Base-by-base conservation (phyloP, 2,113 vertebrate species). In the Apeltes quadracus region DNA sequence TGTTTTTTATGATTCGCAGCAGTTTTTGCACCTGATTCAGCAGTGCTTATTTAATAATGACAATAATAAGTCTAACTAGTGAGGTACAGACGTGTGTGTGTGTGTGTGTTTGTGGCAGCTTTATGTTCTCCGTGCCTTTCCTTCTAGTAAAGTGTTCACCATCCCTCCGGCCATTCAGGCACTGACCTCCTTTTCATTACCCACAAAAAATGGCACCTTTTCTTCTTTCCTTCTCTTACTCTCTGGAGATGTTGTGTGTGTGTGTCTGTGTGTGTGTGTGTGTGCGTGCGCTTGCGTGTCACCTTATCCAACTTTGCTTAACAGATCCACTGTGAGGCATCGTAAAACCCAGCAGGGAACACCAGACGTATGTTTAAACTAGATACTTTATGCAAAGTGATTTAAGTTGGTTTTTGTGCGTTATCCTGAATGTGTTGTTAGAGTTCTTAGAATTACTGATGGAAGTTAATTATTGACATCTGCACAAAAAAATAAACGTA, bases 141-240 rank as follows among this genome's bases (percentile, higher is more conserved):
- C 78, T 84, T 58, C 70, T 66, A 78, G 74, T 63, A 39, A 20
- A 48, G 61, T 55, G 59, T 82, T 84, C 73, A 67, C 46, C 81
- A 56, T 74, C 5, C 34, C 69, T 77, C 76, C 75, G 36, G 75
- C 84, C 85, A 83, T 89, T 72, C 50, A 83, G 88, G 81, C 86
- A 61, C 66, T 87, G 83, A 88, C 86, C 88, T 91, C 75, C 79
- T 92, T 91, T 89, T 80, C 79, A 81, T 81, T 83, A 80, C 84
- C 84, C 74, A 85, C 73, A 83, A 79, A 85, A 29, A 71, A 78
- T 87, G 72, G 73, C 75, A 86, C 78, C 70, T 88, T 88, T 78
- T 70, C 72, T 79, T 65, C 64, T 53, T 29, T 72, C 32, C 29
- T 55, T 63, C 34, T 74, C 53, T 62, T 10, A 75, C 61, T 75